These are phyloP conservation scores for Leptinotarsa rubiginosa DNA, from an alignment of 2,888 invertebrate species.

Conservation along the genomic window DNA sequence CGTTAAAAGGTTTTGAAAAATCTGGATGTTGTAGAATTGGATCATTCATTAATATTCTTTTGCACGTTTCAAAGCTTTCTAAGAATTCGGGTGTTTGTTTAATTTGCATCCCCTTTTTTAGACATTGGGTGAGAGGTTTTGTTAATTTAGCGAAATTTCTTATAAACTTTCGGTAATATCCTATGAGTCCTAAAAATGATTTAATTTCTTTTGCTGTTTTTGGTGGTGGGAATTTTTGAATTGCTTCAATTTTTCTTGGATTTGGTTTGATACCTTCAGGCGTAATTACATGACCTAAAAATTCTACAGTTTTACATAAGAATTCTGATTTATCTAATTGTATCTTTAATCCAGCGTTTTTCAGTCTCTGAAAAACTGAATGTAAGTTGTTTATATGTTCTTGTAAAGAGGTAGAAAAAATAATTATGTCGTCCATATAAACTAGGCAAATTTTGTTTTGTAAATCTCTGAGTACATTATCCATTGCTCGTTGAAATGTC, in stretches of 20 bases:
- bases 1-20: conserved; percentile 22
- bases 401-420: conserved; percentile 9
- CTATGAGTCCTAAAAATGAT: too few species aligned
- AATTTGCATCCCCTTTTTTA: conserved; percentile 9
- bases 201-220: conserved; percentile 35
- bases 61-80: conserved; percentile 18
- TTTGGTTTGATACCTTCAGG: conserved; percentile 39
- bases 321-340: too few species aligned
- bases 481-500: conserved; percentile 37
- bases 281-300: conserved; percentile 30
- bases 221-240: conserved; percentile 22
- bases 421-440: conserved; percentile 18
- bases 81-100: conserved; percentile 20
- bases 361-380: too few species aligned
- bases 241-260: too few species aligned
- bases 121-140: conserved; percentile 24
- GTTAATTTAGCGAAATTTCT: conserved; percentile 43
- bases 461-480: conserved; percentile 38
- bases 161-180: too few species aligned
- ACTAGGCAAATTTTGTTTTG: conserved; percentile 53
- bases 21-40: conserved; percentile 21
- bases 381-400: conserved; percentile 7
- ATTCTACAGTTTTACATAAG: too few species aligned
- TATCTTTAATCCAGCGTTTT: too few species aligned
- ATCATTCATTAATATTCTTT: neutral